Conservation (phyloP, 2,888 invertebrate species). For the Sphaeridia pumilis region DNA sequence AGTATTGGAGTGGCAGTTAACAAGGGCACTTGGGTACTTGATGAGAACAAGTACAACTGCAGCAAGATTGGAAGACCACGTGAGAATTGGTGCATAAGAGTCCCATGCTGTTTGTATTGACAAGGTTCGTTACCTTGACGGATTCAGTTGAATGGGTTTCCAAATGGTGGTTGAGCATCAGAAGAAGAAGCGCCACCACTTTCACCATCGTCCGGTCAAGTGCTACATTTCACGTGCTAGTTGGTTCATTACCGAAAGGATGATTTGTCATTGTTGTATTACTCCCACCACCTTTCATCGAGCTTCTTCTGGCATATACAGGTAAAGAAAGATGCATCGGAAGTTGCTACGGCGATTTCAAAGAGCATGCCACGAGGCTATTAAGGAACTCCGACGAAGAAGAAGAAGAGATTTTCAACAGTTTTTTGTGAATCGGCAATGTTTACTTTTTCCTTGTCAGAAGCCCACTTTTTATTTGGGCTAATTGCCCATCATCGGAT, state of each 20-base stretch:
- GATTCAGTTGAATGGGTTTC: too few species aligned
- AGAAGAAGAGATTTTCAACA: not conserved
- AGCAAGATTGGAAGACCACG: too few species aligned
- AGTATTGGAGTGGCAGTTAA: too few species aligned
- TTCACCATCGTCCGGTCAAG: conserved; percentile 2
- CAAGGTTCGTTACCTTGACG: conserved; percentile 5
- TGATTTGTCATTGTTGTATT: not conserved
- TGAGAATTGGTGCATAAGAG: too few species aligned
- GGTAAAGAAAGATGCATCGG: not conserved
- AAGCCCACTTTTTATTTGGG: conserved; percentile 3
- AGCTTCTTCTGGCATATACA: not conserved
- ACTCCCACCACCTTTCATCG: not conserved
- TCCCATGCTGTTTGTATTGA: conserved; percentile 8
- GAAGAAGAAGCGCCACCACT: too few species aligned
- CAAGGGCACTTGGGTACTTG: too few species aligned
- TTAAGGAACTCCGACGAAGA: not conserved
- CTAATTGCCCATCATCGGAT: not conserved
- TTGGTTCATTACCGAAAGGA: not conserved
- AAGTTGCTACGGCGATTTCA: too few species aligned
- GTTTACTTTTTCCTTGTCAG: conserved; percentile 2
- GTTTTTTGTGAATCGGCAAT: not conserved
- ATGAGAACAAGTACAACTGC: too few species aligned
- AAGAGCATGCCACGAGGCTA: too few species aligned
- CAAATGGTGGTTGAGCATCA: too few species aligned
- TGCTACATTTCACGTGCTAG: conserved; percentile 3